Conservation (phyloP, 1,140 invertebrate species). For the Chironomus striatipennis region DNA sequence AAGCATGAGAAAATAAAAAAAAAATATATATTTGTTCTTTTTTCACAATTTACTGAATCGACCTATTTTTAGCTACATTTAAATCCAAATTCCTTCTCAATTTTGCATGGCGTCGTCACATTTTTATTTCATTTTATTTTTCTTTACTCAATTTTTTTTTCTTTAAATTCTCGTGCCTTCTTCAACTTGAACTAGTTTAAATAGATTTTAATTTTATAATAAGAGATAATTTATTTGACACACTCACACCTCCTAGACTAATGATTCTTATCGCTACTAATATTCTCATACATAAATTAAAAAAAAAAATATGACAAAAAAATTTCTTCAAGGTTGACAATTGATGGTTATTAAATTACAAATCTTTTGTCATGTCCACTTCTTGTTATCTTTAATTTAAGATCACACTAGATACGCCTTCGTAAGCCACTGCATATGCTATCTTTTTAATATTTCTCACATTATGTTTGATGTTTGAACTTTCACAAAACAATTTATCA, state of each 20-base stretch:
- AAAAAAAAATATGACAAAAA: too few relatives aligned
- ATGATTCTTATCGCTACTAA: background rate
- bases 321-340: too few relatives aligned
- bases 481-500: conserved; percentile 2
- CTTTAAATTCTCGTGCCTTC: background rate
- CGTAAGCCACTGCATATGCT: background rate
- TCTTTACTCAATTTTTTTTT: background rate
- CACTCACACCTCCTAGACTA: background rate
- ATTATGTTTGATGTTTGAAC: background rate
- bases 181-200: conserved; percentile 5
- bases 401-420: background rate
- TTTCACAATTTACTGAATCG: background rate
- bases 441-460: background rate
- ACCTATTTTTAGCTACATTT: background rate
- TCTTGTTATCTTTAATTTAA: too few relatives aligned
- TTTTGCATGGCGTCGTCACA: background rate
- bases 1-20: too few relatives aligned
- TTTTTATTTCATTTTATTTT: background rate
- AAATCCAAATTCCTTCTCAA: conserved; percentile 3
- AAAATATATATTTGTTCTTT: too few relatives aligned
- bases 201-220: background rate
- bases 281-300: too few relatives aligned
- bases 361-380: too few relatives aligned
- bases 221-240: background rate
- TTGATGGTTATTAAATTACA: too few relatives aligned